Conservation (phyloP, 2,797 vertebrate genomes). For the Crenuchus spilurus region DNA sequence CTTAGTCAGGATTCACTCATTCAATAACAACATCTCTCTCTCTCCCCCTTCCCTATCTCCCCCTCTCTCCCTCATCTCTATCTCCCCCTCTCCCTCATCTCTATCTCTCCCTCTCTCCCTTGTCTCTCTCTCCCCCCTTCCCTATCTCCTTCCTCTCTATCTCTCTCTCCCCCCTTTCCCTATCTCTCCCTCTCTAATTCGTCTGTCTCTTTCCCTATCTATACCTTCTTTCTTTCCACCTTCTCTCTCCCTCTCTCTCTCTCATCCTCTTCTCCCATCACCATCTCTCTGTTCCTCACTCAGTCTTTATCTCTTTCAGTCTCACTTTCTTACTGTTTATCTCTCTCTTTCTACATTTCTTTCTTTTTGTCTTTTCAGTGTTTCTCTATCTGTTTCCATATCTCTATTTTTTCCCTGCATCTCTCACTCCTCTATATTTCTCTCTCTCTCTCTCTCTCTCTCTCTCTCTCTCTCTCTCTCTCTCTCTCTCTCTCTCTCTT, state of each 20-base stretch:
- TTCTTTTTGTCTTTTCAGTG: conserved; percentile 46
- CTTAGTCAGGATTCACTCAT: conserved; percentile 73
- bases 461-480: conserved; percentile 12
- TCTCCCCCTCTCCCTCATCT: background rate
- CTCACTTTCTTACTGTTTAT: too few species aligned
- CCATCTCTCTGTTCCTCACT: background rate
- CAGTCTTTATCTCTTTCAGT: conserved; percentile 46
- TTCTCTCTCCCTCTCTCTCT: too few species aligned
- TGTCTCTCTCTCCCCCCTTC: background rate
- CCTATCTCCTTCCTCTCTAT: background rate
- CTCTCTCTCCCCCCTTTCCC: background rate
- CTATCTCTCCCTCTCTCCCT: background rate
- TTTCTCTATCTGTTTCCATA: conserved; percentile 6
- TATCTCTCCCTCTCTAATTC: conserved; percentile 25
- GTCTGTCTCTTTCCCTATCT: conserved; percentile 25
- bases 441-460: conserved; percentile 3
- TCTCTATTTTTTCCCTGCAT: background rate
- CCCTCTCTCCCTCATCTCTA: background rate
- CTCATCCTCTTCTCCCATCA: too few species aligned
- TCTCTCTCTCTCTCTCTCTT: background rate
- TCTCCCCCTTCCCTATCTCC: background rate
- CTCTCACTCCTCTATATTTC: conserved; percentile 2
- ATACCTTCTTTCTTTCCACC: too few species aligned
- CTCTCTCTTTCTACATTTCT: conserved; percentile 16
- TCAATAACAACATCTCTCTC: conserved; percentile 37